These are phyloP conservation scores for Crotalus horridus DNA, from an alignment of 2,113 vertebrate species.

Conservation along the genomic window DNA sequence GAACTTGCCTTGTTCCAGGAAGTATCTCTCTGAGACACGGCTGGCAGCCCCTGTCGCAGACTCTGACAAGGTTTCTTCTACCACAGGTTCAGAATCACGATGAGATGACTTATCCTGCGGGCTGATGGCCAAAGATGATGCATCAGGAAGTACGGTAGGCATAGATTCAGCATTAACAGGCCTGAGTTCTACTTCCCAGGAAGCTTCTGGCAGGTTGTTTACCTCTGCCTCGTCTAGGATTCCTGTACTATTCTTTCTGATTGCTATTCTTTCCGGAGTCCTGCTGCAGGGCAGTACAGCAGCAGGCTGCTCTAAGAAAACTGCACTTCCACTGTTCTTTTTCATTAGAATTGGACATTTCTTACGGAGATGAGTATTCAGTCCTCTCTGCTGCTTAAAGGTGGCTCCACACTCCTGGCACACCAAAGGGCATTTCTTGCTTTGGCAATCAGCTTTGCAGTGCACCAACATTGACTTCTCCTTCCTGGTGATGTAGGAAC, in stretches of 20 bases:
- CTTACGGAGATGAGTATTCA: slow-evolving; percentile 81
- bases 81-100: background rate
- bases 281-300: background rate
- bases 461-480: slow-evolving; percentile 78
- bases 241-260: background rate
- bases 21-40: slow-evolving; percentile 57
- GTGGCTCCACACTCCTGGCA: slow-evolving; percentile 78
- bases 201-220: background rate
- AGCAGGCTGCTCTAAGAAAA: slow-evolving; percentile 14
- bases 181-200: slow-evolving; percentile 23
- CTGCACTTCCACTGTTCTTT: slow-evolving; percentile 53
- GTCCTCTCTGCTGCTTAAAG: slow-evolving; percentile 87
- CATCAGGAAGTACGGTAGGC: background rate
- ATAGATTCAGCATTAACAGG: background rate
- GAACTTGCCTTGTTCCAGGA: slow-evolving; percentile 74
- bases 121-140: background rate
- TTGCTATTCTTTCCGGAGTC: background rate
- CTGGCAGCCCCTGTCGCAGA: background rate
- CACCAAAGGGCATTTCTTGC: slow-evolving; percentile 63
- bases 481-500: slow-evolving; percentile 79
- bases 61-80: slow-evolving; percentile 1
- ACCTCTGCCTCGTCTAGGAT: background rate
- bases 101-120: background rate
- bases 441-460: slow-evolving; percentile 72
- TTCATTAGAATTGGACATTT: slow-evolving; percentile 76